Evolutionary conservation across 2,797 vertebrate genomes (phyloP).

Genomic region (Tokudaia muenninki): DNA sequence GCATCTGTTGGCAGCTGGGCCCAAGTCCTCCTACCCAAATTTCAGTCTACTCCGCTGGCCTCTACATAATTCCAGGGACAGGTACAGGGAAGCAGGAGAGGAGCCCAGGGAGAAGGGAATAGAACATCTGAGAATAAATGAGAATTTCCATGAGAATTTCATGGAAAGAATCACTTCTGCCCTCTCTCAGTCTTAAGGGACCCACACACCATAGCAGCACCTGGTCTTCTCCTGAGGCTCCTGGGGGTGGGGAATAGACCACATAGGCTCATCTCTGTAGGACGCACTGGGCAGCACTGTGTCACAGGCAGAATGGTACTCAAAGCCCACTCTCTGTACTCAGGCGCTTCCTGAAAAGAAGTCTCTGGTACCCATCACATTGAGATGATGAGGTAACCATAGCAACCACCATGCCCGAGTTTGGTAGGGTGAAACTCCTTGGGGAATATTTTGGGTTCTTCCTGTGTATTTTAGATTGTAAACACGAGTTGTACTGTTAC

Average conservation of each 20-base stretch:
- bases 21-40: neutral
- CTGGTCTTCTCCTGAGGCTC: neutral
- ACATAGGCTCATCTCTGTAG: neutral
- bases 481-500: neutral
- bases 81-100: neutral
- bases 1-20: neutral
- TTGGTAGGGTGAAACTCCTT: neutral
- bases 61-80: neutral
- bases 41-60: neutral
- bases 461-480: neutral
- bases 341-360: neutral
- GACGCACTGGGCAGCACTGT: too few species aligned
- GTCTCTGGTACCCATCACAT: accelerated
- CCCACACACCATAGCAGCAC: neutral
- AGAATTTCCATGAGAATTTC: neutral
- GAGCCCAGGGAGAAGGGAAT: neutral
- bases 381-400: neutral
- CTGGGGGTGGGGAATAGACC: neutral
- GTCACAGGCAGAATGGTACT: neutral
- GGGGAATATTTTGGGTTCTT: neutral
- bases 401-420: neutral
- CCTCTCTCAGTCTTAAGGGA: neutral
- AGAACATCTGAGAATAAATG: neutral
- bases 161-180: neutral
- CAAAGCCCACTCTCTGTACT: neutral